Percentiles rank a stretch among this genome's conserved stretches.
phyloP scores from a whole-genome alignment of 2,113 vertebrate species.

The Festucalex cinctus region DNA sequence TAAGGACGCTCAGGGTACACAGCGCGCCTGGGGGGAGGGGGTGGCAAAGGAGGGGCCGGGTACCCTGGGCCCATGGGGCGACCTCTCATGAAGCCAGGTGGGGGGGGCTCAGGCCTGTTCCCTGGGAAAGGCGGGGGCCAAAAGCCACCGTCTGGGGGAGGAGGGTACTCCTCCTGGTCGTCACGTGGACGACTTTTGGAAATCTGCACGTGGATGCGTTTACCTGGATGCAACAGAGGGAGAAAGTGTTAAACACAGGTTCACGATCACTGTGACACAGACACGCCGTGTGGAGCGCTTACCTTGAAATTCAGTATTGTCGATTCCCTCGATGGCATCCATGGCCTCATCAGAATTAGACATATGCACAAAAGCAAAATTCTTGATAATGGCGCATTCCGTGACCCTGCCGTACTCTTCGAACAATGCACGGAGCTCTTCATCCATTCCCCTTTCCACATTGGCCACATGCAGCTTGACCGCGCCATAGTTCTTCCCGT shows the following conservation, averaged over 20 bases:
- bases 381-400: conserved; percentile 77
- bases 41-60: conserved; percentile 78
- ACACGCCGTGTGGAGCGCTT: not conserved
- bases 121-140: conserved; percentile 92
- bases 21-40: conserved; percentile 69
- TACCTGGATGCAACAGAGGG: conserved; percentile 73
- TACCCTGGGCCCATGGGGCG: conserved; percentile 70
- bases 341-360: conserved; percentile 77
- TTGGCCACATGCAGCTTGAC: conserved; percentile 78
- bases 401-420: conserved; percentile 77
- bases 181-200: conserved; percentile 88
- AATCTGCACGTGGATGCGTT: conserved; percentile 95
- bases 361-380: conserved; percentile 82
- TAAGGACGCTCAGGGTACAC: conserved; percentile 79
- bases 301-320: conserved; percentile 79
- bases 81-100: conserved; percentile 61
- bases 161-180: conserved; percentile 85
- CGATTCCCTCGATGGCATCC: conserved; percentile 77
- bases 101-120: conserved; percentile 78
- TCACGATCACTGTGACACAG: not conserved
- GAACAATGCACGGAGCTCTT: conserved; percentile 74
- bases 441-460: conserved; percentile 71
- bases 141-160: conserved; percentile 83
- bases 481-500: conserved; percentile 72
- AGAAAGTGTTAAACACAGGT: not conserved